A percentile compares a stretch with the other conserved stretches of the same genome.
phyloP scores from a whole-genome alignment of 2,113 vertebrate genomes.

The Pedionomus torquatus region DNA sequence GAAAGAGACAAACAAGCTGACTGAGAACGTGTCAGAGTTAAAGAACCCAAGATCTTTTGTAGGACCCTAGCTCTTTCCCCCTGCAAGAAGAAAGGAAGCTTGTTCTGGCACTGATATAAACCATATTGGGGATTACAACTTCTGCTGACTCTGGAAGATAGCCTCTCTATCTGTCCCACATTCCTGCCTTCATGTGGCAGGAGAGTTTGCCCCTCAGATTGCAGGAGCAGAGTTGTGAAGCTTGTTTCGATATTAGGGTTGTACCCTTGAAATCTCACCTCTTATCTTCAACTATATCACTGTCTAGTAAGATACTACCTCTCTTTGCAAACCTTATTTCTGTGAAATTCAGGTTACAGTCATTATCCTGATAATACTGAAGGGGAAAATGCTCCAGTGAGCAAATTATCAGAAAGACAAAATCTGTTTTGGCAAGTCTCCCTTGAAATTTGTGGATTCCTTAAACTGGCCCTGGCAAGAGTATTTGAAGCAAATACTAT shows the following conservation, averaged over 20 bases:
- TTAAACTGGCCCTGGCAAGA: not conserved
- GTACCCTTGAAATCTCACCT: not conserved
- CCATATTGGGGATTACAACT: not conserved
- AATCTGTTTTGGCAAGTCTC: not conserved
- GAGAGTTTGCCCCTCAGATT: not conserved
- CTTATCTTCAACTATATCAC: not conserved
- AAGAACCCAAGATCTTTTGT: not conserved
- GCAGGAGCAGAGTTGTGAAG: not conserved
- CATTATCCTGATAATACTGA: not conserved
- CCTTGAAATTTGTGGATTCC: not conserved
- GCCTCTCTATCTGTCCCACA: rapidly evolving
- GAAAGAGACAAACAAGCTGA: not conserved
- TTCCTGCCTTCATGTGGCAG: not conserved
- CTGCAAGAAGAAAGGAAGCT: not conserved
- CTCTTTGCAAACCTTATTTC: not conserved
- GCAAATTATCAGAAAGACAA: conserved; percentile 10
- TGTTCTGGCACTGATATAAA: not conserved
- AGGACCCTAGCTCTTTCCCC: not conserved
- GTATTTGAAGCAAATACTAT: not conserved
- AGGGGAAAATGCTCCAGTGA: not conserved
- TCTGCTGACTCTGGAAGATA: not conserved
- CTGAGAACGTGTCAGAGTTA: not conserved
- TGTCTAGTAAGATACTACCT: not conserved
- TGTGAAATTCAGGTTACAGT: not conserved
- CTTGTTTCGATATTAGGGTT: not conserved